Percentiles rank a stretch among this genome's conserved stretches.
Evolutionary conservation across 2,888 invertebrate species (phyloP).

Genomic region (Campaea margaritaria): DNA sequence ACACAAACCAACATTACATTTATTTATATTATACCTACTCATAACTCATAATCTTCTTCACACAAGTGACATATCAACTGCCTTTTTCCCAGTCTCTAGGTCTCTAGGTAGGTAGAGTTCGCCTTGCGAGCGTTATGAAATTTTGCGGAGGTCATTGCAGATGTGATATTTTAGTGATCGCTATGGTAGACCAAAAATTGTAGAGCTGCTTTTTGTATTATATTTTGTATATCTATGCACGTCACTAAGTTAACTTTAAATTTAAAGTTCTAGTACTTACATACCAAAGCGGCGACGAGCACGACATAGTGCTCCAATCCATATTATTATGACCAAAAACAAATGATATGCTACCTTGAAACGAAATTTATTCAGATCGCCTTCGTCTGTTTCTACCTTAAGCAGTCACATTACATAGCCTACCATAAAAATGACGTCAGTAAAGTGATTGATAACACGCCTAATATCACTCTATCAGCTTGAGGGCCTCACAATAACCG

Average conservation of each 20-base stretch:
- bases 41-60: too few relatives aligned
- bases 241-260: too few relatives aligned
- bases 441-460: slow-evolving; percentile 23
- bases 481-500: slow-evolving; percentile 41
- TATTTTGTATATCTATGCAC: neutral
- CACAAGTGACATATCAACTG: neutral
- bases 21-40: too few relatives aligned
- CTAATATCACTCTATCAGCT: slow-evolving; percentile 39
- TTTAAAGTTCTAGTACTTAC: too few relatives aligned
- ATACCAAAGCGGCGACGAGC: too few relatives aligned
- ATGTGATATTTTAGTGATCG: slow-evolving; percentile 12
- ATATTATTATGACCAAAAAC: too few relatives aligned
- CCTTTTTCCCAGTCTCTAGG: neutral
- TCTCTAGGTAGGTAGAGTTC: slow-evolving; percentile 1
- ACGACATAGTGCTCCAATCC: too few relatives aligned
- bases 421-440: neutral
- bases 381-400: neutral
- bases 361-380: neutral
- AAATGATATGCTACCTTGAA: too few relatives aligned
- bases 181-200: slow-evolving; percentile 7
- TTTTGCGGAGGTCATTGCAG: slow-evolving; percentile 19
- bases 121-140: slow-evolving; percentile 14
- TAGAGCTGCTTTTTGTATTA: neutral
- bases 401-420: neutral
- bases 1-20: too few relatives aligned